A percentile compares a stretch with the other conserved stretches of the same genome.
Conservation (phyloP, 1,140 invertebrate species). For the Drosophila ohnishii region DNA sequence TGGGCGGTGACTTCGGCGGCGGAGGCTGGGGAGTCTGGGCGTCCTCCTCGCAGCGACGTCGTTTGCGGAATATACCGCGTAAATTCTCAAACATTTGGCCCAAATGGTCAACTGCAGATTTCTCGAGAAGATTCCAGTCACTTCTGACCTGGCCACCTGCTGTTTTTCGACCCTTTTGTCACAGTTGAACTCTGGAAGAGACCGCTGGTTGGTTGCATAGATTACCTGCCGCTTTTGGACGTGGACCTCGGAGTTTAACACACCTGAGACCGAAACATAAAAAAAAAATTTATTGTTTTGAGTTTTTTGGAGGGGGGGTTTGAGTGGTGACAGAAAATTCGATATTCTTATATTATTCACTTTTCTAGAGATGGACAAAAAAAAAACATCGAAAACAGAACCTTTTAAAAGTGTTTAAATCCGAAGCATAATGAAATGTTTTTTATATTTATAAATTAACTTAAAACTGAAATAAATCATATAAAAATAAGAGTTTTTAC, state of each 20-base stretch:
- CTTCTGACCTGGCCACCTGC: constrained; percentile 10
- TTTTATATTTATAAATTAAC: neutral
- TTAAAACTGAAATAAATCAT: neutral
- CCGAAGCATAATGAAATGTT: too few species aligned
- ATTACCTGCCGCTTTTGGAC: constrained; percentile 29
- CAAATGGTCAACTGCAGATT: neutral
- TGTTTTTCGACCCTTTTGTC: neutral
- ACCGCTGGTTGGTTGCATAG: constrained; percentile 21
- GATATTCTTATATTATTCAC: constrained; percentile 11
- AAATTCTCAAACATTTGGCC: constrained; percentile 72
- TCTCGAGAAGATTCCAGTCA: constrained; percentile 49
- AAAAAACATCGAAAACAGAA: neutral
- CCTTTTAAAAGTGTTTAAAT: neutral
- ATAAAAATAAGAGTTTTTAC: neutral
- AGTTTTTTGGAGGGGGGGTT: constrained; percentile 20
- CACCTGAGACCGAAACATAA: neutral
- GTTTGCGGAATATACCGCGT: constrained; percentile 73
- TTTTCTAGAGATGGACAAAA: neutral
- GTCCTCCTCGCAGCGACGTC: constrained; percentile 57
- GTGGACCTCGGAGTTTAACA: neutral
- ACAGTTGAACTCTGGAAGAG: constrained; percentile 9
- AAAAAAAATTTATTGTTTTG: constrained; percentile 22
- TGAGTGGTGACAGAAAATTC: constrained; percentile 29
- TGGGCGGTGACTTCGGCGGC: neutral
- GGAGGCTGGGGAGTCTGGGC: neutral